These are phyloP conservation scores for Phenganax stokvisi DNA, from an alignment of 92 coral and sea anemone species.

Conservation along the genomic window DNA sequence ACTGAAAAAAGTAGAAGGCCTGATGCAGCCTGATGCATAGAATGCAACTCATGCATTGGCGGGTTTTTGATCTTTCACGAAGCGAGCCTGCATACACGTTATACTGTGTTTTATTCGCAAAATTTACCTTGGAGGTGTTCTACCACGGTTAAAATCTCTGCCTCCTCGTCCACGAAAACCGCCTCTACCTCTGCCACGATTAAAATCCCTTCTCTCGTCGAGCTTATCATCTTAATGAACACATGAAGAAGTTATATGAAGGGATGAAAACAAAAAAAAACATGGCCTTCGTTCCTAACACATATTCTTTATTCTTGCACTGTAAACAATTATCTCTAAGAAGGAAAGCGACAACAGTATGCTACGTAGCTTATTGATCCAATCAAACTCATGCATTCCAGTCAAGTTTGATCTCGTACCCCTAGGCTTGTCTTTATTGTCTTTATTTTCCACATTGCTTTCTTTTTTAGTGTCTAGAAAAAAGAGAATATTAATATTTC, in stretches of 20 bases:
- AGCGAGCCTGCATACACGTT: neutral
- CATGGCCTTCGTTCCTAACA: too few species aligned
- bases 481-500: neutral
- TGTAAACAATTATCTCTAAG: too few species aligned
- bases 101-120: neutral
- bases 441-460: neutral
- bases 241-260: neutral
- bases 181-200: slow-evolving; percentile 33
- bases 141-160: slow-evolving; percentile 7
- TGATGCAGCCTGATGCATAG: too few species aligned
- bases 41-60: too few species aligned
- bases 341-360: too few species aligned
- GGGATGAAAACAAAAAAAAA: too few species aligned
- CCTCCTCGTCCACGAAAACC: neutral
- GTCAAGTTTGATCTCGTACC: neutral
- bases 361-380: too few species aligned
- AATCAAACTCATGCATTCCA: too few species aligned
- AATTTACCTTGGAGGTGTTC: slow-evolving; percentile 16
- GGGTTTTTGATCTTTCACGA: too few species aligned
- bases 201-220: slow-evolving; percentile 7
- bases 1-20: too few species aligned
- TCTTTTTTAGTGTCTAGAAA: neutral
- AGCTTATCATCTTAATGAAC: neutral
- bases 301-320: too few species aligned
- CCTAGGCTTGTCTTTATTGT: neutral